These are phyloP conservation scores for Halictus ligatus DNA, from an alignment of 2,888 invertebrate genomes.

Conservation along the genomic window DNA sequence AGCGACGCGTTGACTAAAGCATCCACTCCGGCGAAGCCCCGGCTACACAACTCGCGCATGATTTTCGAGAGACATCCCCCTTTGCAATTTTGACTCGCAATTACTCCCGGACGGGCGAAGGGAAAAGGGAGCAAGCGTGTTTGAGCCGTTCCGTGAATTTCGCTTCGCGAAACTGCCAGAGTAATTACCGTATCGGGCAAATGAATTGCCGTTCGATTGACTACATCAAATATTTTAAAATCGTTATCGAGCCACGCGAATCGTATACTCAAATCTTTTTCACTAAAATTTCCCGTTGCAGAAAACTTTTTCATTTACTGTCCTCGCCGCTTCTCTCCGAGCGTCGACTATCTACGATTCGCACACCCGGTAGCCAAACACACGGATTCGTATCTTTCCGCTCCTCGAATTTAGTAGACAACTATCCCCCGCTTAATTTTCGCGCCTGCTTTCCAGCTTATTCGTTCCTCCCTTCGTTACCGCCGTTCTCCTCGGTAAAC, in stretches of 20 bases:
- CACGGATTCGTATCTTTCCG: neutral
- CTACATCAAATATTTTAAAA: neutral
- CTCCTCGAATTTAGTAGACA: neutral
- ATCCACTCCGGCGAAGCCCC: constrained; percentile 21
- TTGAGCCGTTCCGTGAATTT: neutral
- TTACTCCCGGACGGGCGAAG: neutral
- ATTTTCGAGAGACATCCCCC: constrained; percentile 28
- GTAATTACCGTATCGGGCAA: neutral
- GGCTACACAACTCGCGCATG: constrained; percentile 27
- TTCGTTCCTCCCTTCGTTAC: neutral
- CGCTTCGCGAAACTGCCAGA: neutral
- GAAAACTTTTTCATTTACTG: neutral
- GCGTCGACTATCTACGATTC: neutral
- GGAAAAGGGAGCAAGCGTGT: neutral
- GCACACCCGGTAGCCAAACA: neutral
- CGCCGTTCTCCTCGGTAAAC: neutral
- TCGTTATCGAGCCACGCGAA: neutral
- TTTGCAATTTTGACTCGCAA: constrained; percentile 2
- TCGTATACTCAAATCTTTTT: neutral
- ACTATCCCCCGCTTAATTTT: neutral
- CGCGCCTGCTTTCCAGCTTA: too few relatives aligned
- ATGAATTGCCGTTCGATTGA: neutral
- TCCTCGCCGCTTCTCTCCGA: neutral
- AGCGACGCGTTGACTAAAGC: constrained; percentile 37
- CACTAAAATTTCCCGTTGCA: neutral